These are phyloP conservation scores for Drosophila fungiperda DNA, from an alignment of 2,888 invertebrate genomes.

Conservation along the genomic window DNA sequence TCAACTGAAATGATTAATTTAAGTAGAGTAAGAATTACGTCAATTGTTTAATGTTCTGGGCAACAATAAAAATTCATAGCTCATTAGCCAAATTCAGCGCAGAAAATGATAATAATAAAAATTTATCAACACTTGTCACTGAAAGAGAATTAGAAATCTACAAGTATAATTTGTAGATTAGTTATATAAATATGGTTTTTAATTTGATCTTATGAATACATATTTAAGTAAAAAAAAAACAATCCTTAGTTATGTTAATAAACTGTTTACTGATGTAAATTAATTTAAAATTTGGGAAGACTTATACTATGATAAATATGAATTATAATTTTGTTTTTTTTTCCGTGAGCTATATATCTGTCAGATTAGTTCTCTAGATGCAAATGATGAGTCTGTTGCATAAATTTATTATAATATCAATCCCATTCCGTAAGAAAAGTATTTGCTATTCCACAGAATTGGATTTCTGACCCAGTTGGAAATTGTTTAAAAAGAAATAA, in stretches of 20 bases:
- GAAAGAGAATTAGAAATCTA: background rate
- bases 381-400: background rate
- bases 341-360: no score
- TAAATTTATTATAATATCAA: background rate
- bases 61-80: conserved; percentile 1
- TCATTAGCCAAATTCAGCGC: background rate
- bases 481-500: no score
- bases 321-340: background rate
- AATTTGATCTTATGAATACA: background rate
- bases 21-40: conserved; percentile 3
- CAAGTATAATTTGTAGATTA: background rate
- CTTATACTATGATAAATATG: background rate
- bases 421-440: background rate
- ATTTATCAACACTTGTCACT: background rate
- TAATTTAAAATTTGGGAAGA: background rate
- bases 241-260: background rate
- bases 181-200: background rate
- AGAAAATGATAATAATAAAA: background rate
- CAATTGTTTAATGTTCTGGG: background rate
- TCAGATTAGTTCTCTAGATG: no score
- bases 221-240: background rate
- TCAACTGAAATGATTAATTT: conserved; percentile 11
- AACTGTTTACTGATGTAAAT: background rate
- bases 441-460: no score
- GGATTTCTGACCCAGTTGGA: no score